Evolutionary conservation across 2,888 invertebrate genomes (phyloP), one percentile per base, ranked within the genome.

Genomic region (Nasonia oneida): DNA sequence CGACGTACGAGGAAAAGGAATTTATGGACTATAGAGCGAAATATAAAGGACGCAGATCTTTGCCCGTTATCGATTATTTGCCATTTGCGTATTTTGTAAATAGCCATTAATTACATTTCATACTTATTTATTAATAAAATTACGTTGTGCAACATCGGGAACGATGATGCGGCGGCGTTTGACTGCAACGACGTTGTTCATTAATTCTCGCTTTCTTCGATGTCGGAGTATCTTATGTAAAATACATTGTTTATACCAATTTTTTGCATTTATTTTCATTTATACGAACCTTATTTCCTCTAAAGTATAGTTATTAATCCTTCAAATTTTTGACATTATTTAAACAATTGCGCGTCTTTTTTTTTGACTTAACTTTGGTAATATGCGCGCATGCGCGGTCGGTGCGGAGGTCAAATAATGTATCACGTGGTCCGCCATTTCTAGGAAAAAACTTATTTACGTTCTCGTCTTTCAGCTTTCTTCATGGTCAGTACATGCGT

Each of bases 1-100:
- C 57, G 6, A 23, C 5, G 61, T 86, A 83, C 23, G 76, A 64
- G 23, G 39, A 73, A 15, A 18, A n/a, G 29, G n/a, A 42, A 14
- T 6, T 76, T 15, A 64, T 53, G n/a, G 73, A 47, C 0, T 67
- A 29, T 29, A 6, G 50, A 76, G 42, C 33, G 71, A 53, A 73
- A 81, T 77, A 89, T 88, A 89, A 88, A 84, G 86, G 29, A 29
- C 89, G 90, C 88, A 89, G 90, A 90, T 90, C 90, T 90, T 91
- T 89, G 89, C 91, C 91, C 91, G 91, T 93, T 93, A 90, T 90
- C 90, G 89, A 90, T 92, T 92, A 90, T 92, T 92, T 92, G 91
- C 91, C 92, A 92, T 92, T 93, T 93, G 91, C 90, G 92, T 92
- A 91, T 91, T 85, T 91, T 93, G 93, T 93, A 93, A 92, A 93